Conservation (phyloP, 2,888 invertebrate genomes). For the Achlya flavicornis region DNA sequence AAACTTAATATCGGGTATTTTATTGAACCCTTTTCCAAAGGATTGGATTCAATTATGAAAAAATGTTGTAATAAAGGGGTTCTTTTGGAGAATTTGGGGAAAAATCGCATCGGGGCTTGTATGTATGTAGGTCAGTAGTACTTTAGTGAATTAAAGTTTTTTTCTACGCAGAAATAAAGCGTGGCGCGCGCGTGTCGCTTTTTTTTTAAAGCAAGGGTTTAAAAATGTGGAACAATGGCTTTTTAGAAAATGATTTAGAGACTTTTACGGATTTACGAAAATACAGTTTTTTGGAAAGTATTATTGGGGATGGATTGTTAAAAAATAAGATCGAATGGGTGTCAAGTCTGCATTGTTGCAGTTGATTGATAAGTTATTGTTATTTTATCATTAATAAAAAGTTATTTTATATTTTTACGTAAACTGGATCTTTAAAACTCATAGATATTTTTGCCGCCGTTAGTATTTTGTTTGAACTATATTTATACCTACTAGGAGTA, state of each 20-base stretch:
- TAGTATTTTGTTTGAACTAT: no score
- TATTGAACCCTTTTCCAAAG: conserved; percentile 82
- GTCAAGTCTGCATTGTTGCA: conserved; percentile 53
- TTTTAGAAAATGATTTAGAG: conserved; percentile 80
- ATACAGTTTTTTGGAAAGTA: conserved; percentile 54
- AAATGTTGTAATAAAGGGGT: conserved; percentile 70
- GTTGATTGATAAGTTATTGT: conserved; percentile 70
- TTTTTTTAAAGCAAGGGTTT: conserved; percentile 74
- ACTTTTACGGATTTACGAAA: conserved; percentile 63
- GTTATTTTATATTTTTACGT: neutral
- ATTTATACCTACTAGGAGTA: no score
- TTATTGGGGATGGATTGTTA: conserved; percentile 47
- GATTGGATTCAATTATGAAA: conserved; percentile 80
- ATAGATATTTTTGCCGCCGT: no score
- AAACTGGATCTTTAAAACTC: no score
- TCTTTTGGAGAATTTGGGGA: conserved; percentile 71
- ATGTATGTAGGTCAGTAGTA: conserved; percentile 76
- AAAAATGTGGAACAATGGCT: conserved; percentile 65
- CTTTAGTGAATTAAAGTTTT: conserved; percentile 68
- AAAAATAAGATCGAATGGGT: conserved; percentile 51
- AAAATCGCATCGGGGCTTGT: conserved; percentile 59
- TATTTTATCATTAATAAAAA: conserved; percentile 24
- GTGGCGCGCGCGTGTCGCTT: conserved; percentile 75
- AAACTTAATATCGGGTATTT: conserved; percentile 70
- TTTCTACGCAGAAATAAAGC: conserved; percentile 47